These are phyloP conservation scores for Muscina levida DNA, from an alignment of 2,888 invertebrate species.

Conservation along the genomic window DNA sequence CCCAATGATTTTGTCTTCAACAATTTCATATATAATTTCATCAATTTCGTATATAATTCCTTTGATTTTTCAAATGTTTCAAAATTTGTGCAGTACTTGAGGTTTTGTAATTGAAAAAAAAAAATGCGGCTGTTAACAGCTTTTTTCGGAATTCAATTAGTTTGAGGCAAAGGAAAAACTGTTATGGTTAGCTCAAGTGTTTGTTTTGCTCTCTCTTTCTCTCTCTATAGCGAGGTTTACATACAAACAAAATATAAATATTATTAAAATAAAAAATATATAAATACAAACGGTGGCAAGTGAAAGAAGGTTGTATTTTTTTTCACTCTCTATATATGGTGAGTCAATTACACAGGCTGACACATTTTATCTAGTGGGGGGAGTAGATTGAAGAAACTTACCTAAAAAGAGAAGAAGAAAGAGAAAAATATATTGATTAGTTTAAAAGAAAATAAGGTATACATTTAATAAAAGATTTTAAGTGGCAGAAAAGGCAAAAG, in stretches of 20 bases:
- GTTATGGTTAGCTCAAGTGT: constrained; percentile 20
- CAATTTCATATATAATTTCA: constrained; percentile 2
- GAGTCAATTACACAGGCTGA: constrained; percentile 22
- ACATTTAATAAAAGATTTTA: no score
- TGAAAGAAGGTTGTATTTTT: not conserved
- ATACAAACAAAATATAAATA: constrained; percentile 1
- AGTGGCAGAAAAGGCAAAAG: no score
- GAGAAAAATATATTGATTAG: constrained; percentile 17
- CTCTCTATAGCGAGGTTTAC: no score
- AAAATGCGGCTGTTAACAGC: no score
- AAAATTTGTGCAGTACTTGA: no score
- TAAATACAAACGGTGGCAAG: not conserved
- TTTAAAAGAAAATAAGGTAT: no score
- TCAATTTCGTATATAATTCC: not conserved
- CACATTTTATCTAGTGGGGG: not conserved
- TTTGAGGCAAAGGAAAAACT: no score
- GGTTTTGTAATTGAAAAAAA: no score
- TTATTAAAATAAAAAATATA: constrained; percentile 9
- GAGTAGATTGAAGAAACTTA: constrained; percentile 56
- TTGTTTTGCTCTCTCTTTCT: no score
- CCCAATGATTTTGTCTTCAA: not conserved
- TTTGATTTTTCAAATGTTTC: no score
- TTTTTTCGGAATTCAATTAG: not conserved
- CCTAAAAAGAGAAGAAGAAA: constrained; percentile 58
- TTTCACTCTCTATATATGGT: no score